Conservation (phyloP, 2,797 vertebrate genomes). For the Esox masquinongy region DNA sequence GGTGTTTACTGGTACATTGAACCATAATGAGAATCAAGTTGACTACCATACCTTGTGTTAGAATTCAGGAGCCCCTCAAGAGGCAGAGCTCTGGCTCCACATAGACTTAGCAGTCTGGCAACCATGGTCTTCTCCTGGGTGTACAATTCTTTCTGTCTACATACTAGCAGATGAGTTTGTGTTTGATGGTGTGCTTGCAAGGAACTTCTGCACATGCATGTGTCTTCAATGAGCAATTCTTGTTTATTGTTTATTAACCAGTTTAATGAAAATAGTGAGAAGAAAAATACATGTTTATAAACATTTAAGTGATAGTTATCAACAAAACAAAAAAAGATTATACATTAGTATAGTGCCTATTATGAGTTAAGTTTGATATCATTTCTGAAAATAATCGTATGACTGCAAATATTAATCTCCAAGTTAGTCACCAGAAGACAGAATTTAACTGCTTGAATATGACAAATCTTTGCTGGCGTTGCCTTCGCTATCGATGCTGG, state of each 20-base stretch:
- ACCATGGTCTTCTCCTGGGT: background rate
- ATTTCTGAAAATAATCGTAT: too few species aligned
- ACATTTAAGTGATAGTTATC: too few species aligned
- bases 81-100: background rate
- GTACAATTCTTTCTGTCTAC: background rate
- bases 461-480: too few species aligned
- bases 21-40: slow-evolving; percentile 35
- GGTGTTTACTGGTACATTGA: slow-evolving; percentile 28
- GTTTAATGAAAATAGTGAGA: too few species aligned
- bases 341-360: too few species aligned
- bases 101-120: background rate
- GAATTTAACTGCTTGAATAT: too few species aligned
- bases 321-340: too few species aligned
- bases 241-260: background rate
- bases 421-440: too few species aligned
- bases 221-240: background rate
- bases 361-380: too few species aligned
- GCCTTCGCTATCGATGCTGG: too few species aligned
- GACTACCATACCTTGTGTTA: slow-evolving; percentile 11
- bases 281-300: too few species aligned
- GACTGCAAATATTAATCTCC: too few species aligned
- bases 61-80: background rate
- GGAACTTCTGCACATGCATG: slow-evolving; percentile 15
- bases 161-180: slow-evolving; percentile 7
- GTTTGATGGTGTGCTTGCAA: slow-evolving; percentile 6